phyloP scores from a whole-genome alignment of 2,888 invertebrate genomes.

The Meghimatium bilineatum region DNA sequence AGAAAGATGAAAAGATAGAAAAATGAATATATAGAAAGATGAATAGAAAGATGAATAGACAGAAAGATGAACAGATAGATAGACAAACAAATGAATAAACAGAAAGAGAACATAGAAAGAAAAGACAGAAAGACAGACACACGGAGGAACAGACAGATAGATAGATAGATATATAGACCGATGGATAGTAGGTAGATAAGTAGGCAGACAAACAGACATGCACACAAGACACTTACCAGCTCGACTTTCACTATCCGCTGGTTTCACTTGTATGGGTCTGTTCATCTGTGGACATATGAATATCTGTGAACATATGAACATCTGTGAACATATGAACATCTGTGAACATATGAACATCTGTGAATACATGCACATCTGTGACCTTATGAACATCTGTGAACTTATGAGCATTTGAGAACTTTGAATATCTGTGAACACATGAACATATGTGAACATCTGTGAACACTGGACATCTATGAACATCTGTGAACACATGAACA shows the following conservation, averaged over 20 bases:
- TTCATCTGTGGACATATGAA: conserved; percentile 95
- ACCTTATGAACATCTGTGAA: too few species aligned
- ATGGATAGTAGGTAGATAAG: not conserved
- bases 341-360: too few species aligned
- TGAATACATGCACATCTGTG: too few species aligned
- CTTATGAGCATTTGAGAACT: too few species aligned
- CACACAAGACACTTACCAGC: conserved; percentile 86
- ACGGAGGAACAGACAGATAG: not conserved
- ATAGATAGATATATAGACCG: not conserved
- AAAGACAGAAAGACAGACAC: not conserved
- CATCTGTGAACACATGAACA: too few species aligned
- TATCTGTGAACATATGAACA: too few species aligned
- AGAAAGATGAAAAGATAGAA: not conserved
- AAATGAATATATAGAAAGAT: not conserved
- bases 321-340: too few species aligned
- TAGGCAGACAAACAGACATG: not conserved
- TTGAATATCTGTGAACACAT: too few species aligned
- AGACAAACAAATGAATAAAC: not conserved
- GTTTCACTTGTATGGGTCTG: conserved; percentile 99
- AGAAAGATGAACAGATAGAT: not conserved
- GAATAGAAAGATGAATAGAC: not conserved
- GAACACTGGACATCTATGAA: too few species aligned
- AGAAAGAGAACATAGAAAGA: too few species aligned
- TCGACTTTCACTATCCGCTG: conserved; percentile 98
- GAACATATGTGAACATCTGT: too few species aligned